Base-by-base conservation (phyloP, 35 echinoderm and acorn worm species). In the Patiria miniata region DNA sequence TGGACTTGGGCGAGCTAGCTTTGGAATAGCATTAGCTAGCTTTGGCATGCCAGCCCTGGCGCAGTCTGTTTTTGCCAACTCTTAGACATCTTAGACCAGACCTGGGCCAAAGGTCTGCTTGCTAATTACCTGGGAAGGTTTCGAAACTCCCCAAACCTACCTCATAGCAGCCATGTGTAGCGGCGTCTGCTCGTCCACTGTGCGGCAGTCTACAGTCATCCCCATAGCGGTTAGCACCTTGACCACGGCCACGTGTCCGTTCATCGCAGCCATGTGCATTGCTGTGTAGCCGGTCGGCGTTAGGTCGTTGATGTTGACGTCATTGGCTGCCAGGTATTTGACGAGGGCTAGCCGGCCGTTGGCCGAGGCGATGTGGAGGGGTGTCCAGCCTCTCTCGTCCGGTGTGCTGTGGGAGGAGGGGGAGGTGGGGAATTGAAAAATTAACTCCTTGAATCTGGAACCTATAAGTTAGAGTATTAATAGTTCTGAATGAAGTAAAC, bases 101-200 rank as follows among this genome's bases (percentile, higher is more conserved):
- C n/a, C n/a, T n/a, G n/a, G n/a, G n/a, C n/a, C n/a, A n/a, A n/a
- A n/a, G n/a, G n/a, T n/a, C n/a, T n/a, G n/a, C n/a, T n/a, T n/a
- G n/a, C n/a, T n/a, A n/a, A n/a, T n/a, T n/a, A n/a, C n/a, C n/a
- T n/a, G n/a, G n/a, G n/a, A n/a, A n/a, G n/a, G n/a, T n/a, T n/a
- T n/a, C n/a, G n/a, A n/a, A n/a, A n/a, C n/a, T n/a, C n/a, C n/a
- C n/a, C n/a, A n/a, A n/a, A 57, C 83, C 86, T 52, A 98, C 96
- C 92, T 94, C 96, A 98, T 98, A 28, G 96, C 92, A 55, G 96
- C 91, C 22, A 98, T 65, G 80, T 98, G 96, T 17, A 98, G 78
- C 14, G 96, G 96, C 52, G 96, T 98, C 77, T 98, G 96, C 10
- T 91, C 79, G 56, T 98, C 96, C 8, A 98, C 79, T 2, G 96